phyloP scores from a whole-genome alignment of 2,797 vertebrate genomes.

The Pagetopsis macropterus region DNA sequence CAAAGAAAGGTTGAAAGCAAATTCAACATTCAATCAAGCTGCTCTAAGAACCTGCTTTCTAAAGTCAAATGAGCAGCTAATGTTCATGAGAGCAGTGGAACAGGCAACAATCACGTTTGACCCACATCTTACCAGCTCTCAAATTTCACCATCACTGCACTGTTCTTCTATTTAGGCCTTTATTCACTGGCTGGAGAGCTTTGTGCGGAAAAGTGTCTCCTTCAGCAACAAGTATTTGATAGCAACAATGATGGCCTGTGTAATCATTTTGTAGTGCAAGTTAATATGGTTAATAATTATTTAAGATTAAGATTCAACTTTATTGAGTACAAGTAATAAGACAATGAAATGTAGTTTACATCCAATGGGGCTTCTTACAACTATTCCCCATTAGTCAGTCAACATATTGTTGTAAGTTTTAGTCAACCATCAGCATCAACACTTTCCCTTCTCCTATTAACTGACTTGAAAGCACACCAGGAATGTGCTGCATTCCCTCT shows the following conservation, averaged over 20 bases:
- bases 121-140: constrained; percentile 80
- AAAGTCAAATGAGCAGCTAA: constrained; percentile 44
- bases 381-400: neutral
- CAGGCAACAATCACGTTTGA: constrained; percentile 76
- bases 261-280: neutral
- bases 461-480: neutral
- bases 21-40: neutral
- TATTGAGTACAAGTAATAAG: too few species aligned
- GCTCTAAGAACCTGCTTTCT: constrained; percentile 18
- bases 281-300: neutral
- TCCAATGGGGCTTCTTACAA: neutral
- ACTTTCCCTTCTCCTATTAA: neutral
- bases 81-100: constrained; percentile 68
- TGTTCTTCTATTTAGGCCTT: constrained; percentile 33
- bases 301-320: too few species aligned
- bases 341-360: too few species aligned
- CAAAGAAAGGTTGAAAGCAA: neutral
- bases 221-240: constrained; percentile 31
- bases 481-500: constrained; percentile 9
- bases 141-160: constrained; percentile 65
- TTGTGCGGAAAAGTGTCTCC: constrained; percentile 12
- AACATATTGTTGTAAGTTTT: neutral
- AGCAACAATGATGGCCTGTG: constrained; percentile 1
- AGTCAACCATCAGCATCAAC: neutral
- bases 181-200: constrained; percentile 28